Conservation (phyloP, 2,797 vertebrate species). For the Bradypus variegatus region DNA sequence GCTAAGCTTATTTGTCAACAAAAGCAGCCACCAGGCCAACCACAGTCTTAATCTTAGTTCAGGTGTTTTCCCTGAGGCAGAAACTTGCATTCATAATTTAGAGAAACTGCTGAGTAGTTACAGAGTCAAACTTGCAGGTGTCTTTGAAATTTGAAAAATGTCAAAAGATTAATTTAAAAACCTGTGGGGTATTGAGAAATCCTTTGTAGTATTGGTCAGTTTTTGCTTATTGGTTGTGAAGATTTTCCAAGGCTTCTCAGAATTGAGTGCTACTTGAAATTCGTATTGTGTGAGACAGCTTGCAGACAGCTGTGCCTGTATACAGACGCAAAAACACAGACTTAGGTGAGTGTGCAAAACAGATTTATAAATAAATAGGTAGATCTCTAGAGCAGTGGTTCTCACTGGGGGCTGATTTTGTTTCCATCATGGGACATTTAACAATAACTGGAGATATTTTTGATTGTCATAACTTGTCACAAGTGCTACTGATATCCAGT, state of each 20-base stretch:
- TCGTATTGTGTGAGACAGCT: neutral
- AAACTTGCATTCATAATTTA: conserved; percentile 41
- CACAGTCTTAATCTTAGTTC: conserved; percentile 45
- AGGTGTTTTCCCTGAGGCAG: conserved; percentile 23
- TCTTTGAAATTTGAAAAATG: conserved; percentile 33
- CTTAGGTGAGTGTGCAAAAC: neutral
- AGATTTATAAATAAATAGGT: neutral
- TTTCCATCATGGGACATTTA: neutral
- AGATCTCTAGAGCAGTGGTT: neutral
- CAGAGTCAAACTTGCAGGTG: conserved; percentile 12
- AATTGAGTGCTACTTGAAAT: neutral
- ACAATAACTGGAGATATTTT: neutral
- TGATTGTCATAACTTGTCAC: neutral
- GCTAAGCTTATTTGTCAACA: conserved; percentile 45
- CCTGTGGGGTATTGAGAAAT: neutral
- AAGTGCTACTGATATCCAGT: neutral
- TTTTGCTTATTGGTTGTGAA: conserved; percentile 14
- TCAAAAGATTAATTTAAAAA: conserved; percentile 3
- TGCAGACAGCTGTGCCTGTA: neutral
- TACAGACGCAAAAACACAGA: neutral
- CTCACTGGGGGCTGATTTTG: neutral
- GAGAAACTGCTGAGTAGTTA: neutral
- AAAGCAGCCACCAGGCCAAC: conserved; percentile 32
- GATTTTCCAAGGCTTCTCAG: neutral
- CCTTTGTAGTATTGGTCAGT: neutral